Conservation (phyloP, 2,888 invertebrate species). For the Platycheirus albimanus region DNA sequence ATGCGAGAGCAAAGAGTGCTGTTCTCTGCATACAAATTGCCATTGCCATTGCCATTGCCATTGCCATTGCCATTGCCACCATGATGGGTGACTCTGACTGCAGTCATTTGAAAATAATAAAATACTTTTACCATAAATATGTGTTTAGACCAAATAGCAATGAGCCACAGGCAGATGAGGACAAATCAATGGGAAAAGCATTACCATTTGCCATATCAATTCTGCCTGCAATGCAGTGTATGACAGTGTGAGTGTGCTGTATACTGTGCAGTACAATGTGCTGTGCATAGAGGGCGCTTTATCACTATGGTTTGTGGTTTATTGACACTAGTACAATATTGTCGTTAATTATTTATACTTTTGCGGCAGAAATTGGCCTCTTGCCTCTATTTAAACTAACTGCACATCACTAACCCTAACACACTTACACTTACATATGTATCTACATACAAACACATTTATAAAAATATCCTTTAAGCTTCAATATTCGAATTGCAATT, state of each 20-base stretch:
- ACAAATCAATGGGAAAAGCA: constrained; percentile 39
- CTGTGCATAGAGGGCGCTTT: constrained; percentile 24
- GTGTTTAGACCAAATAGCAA: constrained; percentile 12
- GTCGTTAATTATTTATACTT: constrained; percentile 52
- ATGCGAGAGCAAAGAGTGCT: not conserved
- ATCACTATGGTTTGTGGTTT: constrained; percentile 13
- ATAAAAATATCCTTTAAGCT: constrained; percentile 22
- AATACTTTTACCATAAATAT: constrained; percentile 31
- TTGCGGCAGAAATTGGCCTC: constrained; percentile 19
- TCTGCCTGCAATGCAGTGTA: constrained; percentile 53
- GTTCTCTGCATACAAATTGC: constrained; percentile 55
- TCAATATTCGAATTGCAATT: not conserved
- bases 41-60: too few species aligned
- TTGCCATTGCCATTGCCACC: constrained; percentile 25
- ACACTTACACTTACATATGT: not conserved
- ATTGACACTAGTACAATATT: constrained; percentile 50
- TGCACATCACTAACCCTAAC: not conserved
- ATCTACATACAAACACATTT: too few species aligned
- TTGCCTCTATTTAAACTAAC: constrained; percentile 5
- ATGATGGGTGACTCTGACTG: not conserved
- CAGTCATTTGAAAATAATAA: constrained; percentile 43
- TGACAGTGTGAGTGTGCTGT: too few species aligned
- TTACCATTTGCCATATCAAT: constrained; percentile 8
- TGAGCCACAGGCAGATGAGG: not conserved
- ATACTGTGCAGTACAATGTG: too few species aligned